phyloP scores from a whole-genome alignment of 2,113 vertebrate species.

The Pterocles burchelli region DNA sequence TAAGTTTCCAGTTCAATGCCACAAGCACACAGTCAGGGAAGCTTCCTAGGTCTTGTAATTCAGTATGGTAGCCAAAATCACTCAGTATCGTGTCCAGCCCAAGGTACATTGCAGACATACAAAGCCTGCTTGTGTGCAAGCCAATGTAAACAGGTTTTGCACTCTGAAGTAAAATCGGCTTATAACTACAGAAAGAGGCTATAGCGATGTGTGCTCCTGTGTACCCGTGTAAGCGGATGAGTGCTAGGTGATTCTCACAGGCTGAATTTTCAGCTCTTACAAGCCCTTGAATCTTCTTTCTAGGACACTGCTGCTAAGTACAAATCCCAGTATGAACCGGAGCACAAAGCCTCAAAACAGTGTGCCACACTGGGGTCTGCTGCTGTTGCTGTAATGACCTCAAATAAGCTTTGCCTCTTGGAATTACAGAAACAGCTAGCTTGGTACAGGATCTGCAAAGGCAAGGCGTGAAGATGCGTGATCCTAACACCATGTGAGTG shows the following conservation, averaged over 20 bases:
- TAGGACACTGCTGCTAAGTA: not conserved
- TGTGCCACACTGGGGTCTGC: not conserved
- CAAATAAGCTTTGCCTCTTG: not conserved
- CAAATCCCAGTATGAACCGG: not conserved
- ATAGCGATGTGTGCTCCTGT: not conserved
- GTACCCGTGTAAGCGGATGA: not conserved
- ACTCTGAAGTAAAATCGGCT: not conserved
- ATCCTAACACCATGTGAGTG: not conserved
- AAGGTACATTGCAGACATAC: not conserved
- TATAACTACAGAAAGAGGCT: fast-evolving
- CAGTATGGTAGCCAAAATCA: not conserved
- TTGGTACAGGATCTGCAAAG: not conserved
- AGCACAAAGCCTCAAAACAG: not conserved
- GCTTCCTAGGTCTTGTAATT: not conserved
- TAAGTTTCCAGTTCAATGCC: not conserved
- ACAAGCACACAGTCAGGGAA: fast-evolving
- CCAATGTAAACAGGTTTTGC: not conserved
- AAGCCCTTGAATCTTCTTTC: not conserved
- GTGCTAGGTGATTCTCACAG: not conserved
- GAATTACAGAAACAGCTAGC: not conserved
- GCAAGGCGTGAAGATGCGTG: not conserved
- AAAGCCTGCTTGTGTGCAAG: not conserved
- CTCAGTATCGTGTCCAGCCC: not conserved
- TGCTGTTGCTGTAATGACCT: not conserved
- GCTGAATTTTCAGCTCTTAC: not conserved